phyloP scores from a whole-genome alignment of 1,140 invertebrate genomes.

The Aphidius gifuensis region DNA sequence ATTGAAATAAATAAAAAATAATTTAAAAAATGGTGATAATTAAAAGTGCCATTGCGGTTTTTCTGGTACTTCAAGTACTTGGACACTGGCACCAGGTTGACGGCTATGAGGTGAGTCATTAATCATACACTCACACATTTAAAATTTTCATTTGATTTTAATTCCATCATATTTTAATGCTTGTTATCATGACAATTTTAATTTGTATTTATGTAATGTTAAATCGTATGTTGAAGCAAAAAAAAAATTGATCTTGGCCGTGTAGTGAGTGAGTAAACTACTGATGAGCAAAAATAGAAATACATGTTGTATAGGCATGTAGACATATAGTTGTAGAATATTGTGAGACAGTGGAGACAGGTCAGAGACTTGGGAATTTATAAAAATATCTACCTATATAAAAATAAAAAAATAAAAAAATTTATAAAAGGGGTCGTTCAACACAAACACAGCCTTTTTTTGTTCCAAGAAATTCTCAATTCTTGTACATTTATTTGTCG shows the following conservation, averaged over 20 bases:
- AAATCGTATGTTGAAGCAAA: too few relatives aligned
- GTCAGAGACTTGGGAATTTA: neutral
- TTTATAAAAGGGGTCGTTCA: neutral
- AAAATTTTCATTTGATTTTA: too few relatives aligned
- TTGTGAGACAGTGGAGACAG: constrained; percentile 4
- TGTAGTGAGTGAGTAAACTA: neutral
- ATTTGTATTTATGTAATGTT: too few relatives aligned
- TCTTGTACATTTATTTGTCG: too few relatives aligned
- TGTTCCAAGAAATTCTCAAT: too few relatives aligned
- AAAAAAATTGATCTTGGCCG: constrained; percentile 10
- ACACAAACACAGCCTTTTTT: too few relatives aligned
- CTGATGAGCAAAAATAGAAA: constrained; percentile 5
- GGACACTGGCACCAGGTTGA: neutral
- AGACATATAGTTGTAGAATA: neutral
- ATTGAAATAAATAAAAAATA: neutral
- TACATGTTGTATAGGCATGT: neutral
- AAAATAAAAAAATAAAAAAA: too few relatives aligned
- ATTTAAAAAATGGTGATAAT: constrained; percentile 13
- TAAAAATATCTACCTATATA: too few relatives aligned
- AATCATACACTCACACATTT: too few relatives aligned
- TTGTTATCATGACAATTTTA: too few relatives aligned
- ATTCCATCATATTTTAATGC: too few relatives aligned
- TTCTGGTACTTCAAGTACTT: constrained; percentile 16
- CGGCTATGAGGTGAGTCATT: constrained; percentile 16
- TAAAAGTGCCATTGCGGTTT: constrained; percentile 16